Base-by-base conservation (phyloP, 2,113 vertebrate genomes). In the Nyctibius bracteatus region DNA sequence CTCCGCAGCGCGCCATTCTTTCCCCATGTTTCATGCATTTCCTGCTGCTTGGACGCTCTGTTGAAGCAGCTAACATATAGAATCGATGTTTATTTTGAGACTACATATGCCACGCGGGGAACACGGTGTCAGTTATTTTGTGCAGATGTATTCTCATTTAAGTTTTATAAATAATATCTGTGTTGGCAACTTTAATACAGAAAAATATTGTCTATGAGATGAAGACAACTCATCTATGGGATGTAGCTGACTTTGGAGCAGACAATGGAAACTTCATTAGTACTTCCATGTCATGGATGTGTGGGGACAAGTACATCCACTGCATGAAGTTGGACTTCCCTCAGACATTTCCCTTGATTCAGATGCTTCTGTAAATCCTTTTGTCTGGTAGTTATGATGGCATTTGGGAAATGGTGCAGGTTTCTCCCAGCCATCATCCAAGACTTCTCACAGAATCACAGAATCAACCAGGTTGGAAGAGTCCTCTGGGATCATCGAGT, bases 81-180 rank as follows among this genome's bases (percentile, higher is more conserved):
- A 92, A 92, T 39, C 49, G 20, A 67, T 96, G 86, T 95, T 97
- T 97, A 96, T 97, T 97, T 96, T 96, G 92, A 95, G 97, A 81
- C 88, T 12, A 31, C 97, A 93, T 87, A 90, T 94, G 93, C 96
- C 90, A 70, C 6, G 78, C 74, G 21, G 94, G 94, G 92, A 94
- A 96, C 91, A 74, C 88, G 83, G 96, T 94, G 96, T 94, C 92
- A 72, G 83, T 91, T 92, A 63, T 92, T 95, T 30, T 9, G 61
- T 94, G 95, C 96, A 95, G 96, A 96, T 96, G 94, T 94, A 95
- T 86, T 49, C 95, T 65, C 95, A 15, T 90, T 17, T n/a, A 52
- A 8, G 65, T 43, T 97, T 95, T 96, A 96, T 92, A 96, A 96
- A 95, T 94, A 84, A 95, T 94, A 61, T 11, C 95, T 6, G 10